phyloP scores from a whole-genome alignment of 2,113 vertebrate species.

The Nycticebus coucang region DNA sequence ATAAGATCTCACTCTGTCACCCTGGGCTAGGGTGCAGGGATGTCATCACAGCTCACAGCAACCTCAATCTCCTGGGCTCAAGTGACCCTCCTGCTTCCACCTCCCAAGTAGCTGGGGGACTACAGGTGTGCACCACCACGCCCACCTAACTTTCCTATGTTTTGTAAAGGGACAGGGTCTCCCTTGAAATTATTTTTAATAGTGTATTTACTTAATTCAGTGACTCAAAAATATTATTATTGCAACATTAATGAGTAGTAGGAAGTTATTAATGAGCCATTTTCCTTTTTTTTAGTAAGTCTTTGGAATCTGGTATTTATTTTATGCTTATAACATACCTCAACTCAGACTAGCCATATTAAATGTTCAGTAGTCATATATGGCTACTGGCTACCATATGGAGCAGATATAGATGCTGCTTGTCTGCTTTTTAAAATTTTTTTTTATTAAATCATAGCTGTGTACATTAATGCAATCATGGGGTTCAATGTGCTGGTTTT shows the following conservation, averaged over 20 bases:
- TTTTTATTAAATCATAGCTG: no score
- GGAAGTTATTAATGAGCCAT: neutral
- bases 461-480: no score
- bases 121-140: no score
- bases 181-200: neutral
- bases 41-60: no score
- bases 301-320: neutral
- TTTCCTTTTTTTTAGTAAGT: constrained; percentile 5
- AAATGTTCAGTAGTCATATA: neutral
- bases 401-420: neutral
- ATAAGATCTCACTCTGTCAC: no score
- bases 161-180: no score
- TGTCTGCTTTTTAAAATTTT: neutral
- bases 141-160: no score
- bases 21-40: no score
- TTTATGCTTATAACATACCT: neutral
- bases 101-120: no score
- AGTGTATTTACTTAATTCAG: neutral
- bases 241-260: neutral
- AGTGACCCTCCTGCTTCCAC: no score
- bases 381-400: neutral
- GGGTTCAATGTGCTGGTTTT: no score
- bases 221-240: constrained; percentile 24
- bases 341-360: neutral
- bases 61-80: no score